Conservation (phyloP, 2,797 vertebrate genomes). For the Peromyscus eremicus region DNA sequence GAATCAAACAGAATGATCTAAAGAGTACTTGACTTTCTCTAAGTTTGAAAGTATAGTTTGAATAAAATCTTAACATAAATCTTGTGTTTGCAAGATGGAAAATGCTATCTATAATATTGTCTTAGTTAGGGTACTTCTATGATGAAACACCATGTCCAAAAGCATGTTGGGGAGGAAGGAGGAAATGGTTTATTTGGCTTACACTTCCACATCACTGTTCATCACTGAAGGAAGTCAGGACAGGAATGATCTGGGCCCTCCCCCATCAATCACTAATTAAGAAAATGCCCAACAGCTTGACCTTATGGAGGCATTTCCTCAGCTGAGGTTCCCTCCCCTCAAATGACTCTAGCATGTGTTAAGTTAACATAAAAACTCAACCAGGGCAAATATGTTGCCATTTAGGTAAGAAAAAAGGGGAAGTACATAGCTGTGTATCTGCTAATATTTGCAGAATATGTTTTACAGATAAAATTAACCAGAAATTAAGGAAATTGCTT, state of each 20-base stretch:
- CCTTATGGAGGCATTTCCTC: neutral
- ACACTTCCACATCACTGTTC: neutral
- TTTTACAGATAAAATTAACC: neutral
- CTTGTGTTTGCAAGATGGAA: neutral
- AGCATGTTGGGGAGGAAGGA: neutral
- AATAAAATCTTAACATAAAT: neutral
- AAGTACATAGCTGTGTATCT: neutral
- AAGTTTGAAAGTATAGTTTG: neutral
- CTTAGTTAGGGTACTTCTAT: neutral
- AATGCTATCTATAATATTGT: neutral
- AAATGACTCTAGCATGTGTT: neutral
- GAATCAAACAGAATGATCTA: conserved; percentile 2
- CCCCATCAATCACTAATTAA: neutral
- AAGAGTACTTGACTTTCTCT: neutral
- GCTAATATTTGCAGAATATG: neutral
- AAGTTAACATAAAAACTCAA: neutral
- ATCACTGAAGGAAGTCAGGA: neutral
- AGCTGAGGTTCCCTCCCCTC: neutral
- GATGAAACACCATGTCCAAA: neutral
- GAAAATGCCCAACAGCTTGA: neutral
- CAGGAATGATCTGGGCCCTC: neutral
- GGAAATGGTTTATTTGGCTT: neutral
- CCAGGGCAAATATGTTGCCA: neutral
- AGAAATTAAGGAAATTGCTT: neutral
- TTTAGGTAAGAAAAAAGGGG: neutral